Conservation (phyloP, 2,888 invertebrate genomes). For the Chymomyza amoena region DNA sequence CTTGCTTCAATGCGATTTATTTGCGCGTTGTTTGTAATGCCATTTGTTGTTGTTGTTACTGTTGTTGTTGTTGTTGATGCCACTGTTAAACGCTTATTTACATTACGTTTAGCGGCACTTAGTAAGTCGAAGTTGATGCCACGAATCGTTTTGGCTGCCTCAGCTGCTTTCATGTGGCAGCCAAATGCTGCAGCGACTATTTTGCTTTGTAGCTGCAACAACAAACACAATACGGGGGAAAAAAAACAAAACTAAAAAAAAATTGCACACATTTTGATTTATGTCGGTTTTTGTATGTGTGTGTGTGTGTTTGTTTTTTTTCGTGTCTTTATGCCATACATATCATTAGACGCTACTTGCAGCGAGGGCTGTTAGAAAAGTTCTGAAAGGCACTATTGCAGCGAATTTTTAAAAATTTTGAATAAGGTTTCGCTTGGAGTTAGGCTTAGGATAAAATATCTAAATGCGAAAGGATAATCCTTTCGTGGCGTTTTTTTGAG, state of each 20-base stretch:
- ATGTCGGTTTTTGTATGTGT: conserved; percentile 44
- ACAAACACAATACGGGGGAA: conserved; percentile 15
- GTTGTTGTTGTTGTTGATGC: conserved; percentile 38
- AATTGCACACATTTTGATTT: conserved; percentile 59
- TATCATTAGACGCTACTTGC: conserved; percentile 50
- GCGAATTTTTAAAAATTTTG: too few species aligned
- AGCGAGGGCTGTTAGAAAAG: neutral
- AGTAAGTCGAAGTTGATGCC: conserved; percentile 7
- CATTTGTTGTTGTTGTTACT: conserved; percentile 60
- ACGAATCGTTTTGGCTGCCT: conserved; percentile 4
- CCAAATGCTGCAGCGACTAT: conserved; percentile 3
- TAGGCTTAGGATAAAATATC: too few species aligned
- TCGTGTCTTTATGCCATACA: conserved; percentile 58
- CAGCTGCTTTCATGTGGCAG: conserved; percentile 15
- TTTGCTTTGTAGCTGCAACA: conserved; percentile 3
- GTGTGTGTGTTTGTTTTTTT: conserved; percentile 13
- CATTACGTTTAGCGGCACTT: conserved; percentile 75
- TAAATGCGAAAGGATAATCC: too few species aligned
- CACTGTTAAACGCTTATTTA: conserved; percentile 73
- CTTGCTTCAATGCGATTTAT: conserved; percentile 72
- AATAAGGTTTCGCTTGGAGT: too few species aligned
- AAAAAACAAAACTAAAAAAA: conserved; percentile 33
- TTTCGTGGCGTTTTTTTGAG: too few species aligned
- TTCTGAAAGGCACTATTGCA: neutral
- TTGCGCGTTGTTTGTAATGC: conserved; percentile 71